Conservation (phyloP, 2,113 vertebrate species). For the Cavia aperea region DNA sequence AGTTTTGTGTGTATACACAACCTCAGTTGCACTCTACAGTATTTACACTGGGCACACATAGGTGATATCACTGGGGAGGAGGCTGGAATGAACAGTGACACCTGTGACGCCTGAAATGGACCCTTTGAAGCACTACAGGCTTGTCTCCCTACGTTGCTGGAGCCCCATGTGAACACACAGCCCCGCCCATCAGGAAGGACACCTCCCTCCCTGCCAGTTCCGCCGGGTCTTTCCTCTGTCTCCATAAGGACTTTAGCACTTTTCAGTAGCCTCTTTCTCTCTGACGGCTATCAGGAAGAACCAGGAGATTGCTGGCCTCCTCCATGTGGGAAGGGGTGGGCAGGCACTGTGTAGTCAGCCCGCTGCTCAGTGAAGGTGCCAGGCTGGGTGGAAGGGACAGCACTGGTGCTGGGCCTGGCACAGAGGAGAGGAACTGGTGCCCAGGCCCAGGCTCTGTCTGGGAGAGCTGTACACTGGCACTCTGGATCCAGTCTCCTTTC, state of each 20-base stretch:
- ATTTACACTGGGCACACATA: conserved; percentile 67
- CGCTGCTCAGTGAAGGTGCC: too few relatives aligned
- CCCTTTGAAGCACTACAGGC: conserved; percentile 27
- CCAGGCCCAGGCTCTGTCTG: neutral
- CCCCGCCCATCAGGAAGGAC: too few relatives aligned
- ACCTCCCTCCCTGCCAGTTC: neutral
- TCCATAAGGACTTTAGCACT: too few relatives aligned
- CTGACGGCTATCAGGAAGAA: too few relatives aligned
- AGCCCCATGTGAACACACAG: neutral
- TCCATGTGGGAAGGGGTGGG: too few relatives aligned
- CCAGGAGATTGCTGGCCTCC: too few relatives aligned
- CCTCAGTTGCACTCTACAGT: conserved; percentile 58
- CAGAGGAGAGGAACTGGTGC: too few relatives aligned
- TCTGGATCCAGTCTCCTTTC: neutral
- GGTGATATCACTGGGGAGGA: conserved; percentile 51
- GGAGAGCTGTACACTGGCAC: neutral
- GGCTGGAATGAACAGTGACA: conserved; percentile 13
- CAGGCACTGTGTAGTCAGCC: too few relatives aligned
- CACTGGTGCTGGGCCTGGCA: too few relatives aligned
- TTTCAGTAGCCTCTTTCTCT: too few relatives aligned
- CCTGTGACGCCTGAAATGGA: conserved; percentile 5
- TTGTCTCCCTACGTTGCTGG: conserved; percentile 21
- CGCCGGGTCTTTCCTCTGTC: too few relatives aligned
- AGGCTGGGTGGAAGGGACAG: too few relatives aligned
- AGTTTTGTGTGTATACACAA: conserved; percentile 66